Conservation (phyloP, 2,888 invertebrate genomes). For the Conchocele bisecta region DNA sequence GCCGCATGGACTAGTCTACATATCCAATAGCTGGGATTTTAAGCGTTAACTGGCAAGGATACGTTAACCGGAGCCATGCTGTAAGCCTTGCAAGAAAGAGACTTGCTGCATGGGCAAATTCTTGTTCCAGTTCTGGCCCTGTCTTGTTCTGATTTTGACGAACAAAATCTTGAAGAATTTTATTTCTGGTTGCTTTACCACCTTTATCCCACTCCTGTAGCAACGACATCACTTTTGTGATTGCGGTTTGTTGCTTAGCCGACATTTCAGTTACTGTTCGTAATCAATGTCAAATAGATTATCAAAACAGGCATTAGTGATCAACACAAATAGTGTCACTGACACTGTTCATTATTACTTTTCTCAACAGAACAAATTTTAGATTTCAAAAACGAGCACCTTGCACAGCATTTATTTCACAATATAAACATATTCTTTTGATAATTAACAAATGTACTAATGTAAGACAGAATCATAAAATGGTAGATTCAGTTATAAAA, state of each 20-base stretch:
- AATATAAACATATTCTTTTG: no score
- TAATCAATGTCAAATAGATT: no score
- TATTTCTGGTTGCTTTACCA: slow-evolving; percentile 76
- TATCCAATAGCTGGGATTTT: no score
- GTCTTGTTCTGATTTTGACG: slow-evolving; percentile 81
- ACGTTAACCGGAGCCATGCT: slow-evolving; percentile 82
- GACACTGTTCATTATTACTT: no score
- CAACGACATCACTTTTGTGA: slow-evolving; percentile 79
- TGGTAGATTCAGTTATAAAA: background rate
- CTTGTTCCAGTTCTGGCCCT: slow-evolving; percentile 82
- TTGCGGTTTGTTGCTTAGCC: slow-evolving; percentile 81
- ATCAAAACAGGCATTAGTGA: no score
- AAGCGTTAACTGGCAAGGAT: slow-evolving; percentile 70
- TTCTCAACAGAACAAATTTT: no score
- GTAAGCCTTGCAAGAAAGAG: slow-evolving; percentile 81
- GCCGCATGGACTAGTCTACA: no score
- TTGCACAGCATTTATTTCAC: no score
- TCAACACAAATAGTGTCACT: no score
- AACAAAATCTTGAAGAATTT: slow-evolving; percentile 81
- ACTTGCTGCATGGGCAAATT: slow-evolving; percentile 83
- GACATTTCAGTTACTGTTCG: no score
- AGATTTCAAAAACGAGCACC: slow-evolving; percentile 1
- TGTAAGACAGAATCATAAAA: no score
- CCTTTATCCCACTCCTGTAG: slow-evolving; percentile 83
- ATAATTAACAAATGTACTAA: no score